These are phyloP conservation scores for Aleiodes sp. DNA, from an alignment of 1,140 invertebrate genomes.

Conservation along the genomic window DNA sequence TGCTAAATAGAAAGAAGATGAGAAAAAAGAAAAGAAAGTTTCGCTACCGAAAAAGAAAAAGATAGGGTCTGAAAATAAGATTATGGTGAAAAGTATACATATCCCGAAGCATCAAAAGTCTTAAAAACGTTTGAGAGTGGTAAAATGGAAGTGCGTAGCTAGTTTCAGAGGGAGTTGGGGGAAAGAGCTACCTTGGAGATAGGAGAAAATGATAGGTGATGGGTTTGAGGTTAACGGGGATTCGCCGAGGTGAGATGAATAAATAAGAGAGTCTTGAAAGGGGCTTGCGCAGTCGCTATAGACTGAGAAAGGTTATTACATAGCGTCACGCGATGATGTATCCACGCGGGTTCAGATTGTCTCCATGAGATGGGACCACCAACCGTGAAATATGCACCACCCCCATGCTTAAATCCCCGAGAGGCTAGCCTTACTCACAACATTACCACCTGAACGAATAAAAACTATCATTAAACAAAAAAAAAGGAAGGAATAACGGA, in stretches of 20 bases:
- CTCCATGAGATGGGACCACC: slow-evolving; percentile 66
- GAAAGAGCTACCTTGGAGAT: slow-evolving; percentile 4
- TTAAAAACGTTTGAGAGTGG: slow-evolving; percentile 5
- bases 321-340: slow-evolving; percentile 66
- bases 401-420: slow-evolving; percentile 58
- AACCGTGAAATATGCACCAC: slow-evolving; percentile 66
- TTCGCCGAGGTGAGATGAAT: slow-evolving; percentile 62
- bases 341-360: slow-evolving; percentile 65
- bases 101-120: not conserved
- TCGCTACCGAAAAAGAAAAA: slow-evolving; percentile 17
- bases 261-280: slow-evolving; percentile 66
- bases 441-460: slow-evolving; percentile 57
- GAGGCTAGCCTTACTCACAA: slow-evolving; percentile 53
- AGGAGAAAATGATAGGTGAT: slow-evolving; percentile 21
- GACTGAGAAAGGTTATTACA: slow-evolving; percentile 59
- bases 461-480: slow-evolving; percentile 26
- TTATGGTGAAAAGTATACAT: not conserved
- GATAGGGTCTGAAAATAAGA: too few relatives aligned
- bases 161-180: not conserved
- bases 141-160: not conserved
- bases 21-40: not conserved
- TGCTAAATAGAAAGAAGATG: not conserved
- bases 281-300: slow-evolving; percentile 37
- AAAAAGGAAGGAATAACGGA: not conserved
- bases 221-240: slow-evolving; percentile 13